Percentiles rank a stretch among this genome's conserved stretches.
Conservation (phyloP, 2,113 vertebrate species). For the Hirundichthys speculiger region DNA sequence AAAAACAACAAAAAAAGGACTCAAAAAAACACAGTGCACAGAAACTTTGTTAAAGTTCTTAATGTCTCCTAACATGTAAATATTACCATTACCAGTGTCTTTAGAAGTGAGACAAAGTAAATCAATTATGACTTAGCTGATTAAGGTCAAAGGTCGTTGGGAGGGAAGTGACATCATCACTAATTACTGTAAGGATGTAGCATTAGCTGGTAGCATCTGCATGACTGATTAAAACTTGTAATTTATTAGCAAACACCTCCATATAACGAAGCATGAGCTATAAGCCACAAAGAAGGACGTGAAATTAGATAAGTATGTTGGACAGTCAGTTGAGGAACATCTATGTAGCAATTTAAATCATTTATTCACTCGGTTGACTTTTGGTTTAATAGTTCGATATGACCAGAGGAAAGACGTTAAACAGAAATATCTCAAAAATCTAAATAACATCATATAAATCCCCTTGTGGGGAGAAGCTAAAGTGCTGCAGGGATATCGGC, state of each 20-base stretch:
- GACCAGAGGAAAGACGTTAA: neutral
- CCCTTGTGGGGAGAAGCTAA: neutral
- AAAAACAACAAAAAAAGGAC: conserved; percentile 32
- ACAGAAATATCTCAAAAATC: neutral
- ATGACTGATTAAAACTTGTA: conserved; percentile 64
- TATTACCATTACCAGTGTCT: conserved; percentile 51
- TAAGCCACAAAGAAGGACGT: conserved; percentile 26
- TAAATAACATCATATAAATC: too few relatives aligned
- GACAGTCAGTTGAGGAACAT: conserved; percentile 17
- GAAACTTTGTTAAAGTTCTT: conserved; percentile 43
- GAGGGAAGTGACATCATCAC: conserved; percentile 47
- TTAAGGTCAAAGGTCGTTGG: conserved; percentile 50
- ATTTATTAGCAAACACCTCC: conserved; percentile 57
- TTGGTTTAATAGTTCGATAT: conserved; percentile 11
- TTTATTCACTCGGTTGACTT: conserved; percentile 10
- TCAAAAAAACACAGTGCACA: conserved; percentile 40
- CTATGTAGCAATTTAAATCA: conserved; percentile 59
- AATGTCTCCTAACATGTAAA: conserved; percentile 61
- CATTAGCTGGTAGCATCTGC: conserved; percentile 78
- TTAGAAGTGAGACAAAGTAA: conserved; percentile 73
- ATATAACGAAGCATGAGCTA: conserved; percentile 67
- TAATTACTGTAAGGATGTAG: conserved; percentile 76
- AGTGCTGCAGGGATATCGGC: conserved; percentile 61
- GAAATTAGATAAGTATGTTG: neutral
- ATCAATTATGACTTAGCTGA: conserved; percentile 48